Conservation (phyloP, 2,888 invertebrate species). For the Nebria brevicollis region DNA sequence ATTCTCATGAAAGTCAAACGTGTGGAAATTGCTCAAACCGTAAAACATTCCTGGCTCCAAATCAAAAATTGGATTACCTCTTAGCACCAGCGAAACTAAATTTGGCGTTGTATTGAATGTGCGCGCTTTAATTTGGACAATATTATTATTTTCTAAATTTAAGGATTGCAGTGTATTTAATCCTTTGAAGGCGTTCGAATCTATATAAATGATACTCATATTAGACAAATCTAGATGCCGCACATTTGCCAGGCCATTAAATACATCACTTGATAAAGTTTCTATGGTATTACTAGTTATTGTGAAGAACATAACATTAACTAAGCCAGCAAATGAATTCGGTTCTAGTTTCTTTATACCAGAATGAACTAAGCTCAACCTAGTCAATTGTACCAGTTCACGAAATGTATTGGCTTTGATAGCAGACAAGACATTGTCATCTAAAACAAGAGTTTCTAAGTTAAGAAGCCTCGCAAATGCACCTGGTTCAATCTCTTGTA, state of each 20-base stretch:
- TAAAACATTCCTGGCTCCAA: background rate
- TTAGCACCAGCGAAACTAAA: slow-evolving; percentile 13
- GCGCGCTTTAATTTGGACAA: background rate
- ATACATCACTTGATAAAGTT: too few relatives aligned
- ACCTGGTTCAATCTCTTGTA: slow-evolving; percentile 17
- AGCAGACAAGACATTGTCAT: background rate
- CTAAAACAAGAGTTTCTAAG: background rate
- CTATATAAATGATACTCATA: too few relatives aligned
- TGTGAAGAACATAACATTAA: background rate
- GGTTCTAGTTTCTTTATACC: too few relatives aligned
- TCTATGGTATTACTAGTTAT: background rate
- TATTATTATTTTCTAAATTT: slow-evolving; percentile 18
- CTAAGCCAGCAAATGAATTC: too few relatives aligned
- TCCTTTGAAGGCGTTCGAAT: too few relatives aligned
- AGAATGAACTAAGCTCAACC: background rate
- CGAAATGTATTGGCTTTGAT: slow-evolving; percentile 21
- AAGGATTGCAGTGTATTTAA: too few relatives aligned
- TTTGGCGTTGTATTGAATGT: background rate
- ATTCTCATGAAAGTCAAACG: background rate
- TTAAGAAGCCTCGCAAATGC: slow-evolving; percentile 10
- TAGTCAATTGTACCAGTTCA: background rate
- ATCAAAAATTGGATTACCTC: background rate
- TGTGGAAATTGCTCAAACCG: background rate
- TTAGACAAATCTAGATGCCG: too few relatives aligned
- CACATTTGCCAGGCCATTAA: too few relatives aligned